phyloP scores from a whole-genome alignment of 2,888 invertebrate species.

The Galeruca laticollis region DNA sequence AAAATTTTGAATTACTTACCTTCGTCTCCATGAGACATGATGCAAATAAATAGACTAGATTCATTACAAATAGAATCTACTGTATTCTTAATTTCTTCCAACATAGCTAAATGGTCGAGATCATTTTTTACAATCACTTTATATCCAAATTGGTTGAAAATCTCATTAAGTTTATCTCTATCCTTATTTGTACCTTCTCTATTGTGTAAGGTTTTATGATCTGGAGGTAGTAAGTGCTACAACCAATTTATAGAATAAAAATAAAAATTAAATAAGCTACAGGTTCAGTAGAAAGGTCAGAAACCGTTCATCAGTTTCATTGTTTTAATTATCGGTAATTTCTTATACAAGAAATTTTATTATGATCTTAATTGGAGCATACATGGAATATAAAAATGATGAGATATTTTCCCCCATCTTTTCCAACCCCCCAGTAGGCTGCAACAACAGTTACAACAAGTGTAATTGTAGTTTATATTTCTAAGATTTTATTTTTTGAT shows the following conservation, averaged over 20 bases:
- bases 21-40: slow-evolving; percentile 66
- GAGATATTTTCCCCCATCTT: too few species aligned
- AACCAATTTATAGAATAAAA: background rate
- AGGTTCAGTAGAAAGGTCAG: too few species aligned
- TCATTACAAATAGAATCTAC: slow-evolving; percentile 55
- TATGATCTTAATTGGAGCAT: too few species aligned
- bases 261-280: background rate
- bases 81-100: slow-evolving; percentile 51
- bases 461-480: too few species aligned
- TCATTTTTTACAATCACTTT: slow-evolving; percentile 56
- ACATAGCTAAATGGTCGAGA: slow-evolving; percentile 57
- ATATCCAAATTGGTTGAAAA: slow-evolving; percentile 64
- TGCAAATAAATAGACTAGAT: slow-evolving; percentile 66
- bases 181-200: slow-evolving; percentile 65
- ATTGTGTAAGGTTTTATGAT: slow-evolving; percentile 53
- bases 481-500: too few species aligned
- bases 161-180: slow-evolving; percentile 55
- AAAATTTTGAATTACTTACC: slow-evolving; percentile 55
- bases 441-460: too few species aligned
- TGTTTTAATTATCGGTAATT: too few species aligned
- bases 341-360: too few species aligned
- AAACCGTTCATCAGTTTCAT: too few species aligned
- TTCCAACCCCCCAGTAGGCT: too few species aligned
- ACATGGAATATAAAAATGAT: too few species aligned
- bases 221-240: slow-evolving; percentile 55